Evolutionary conservation across 2,113 vertebrate species (phyloP).

Genomic region (Coturnix japonica): DNA sequence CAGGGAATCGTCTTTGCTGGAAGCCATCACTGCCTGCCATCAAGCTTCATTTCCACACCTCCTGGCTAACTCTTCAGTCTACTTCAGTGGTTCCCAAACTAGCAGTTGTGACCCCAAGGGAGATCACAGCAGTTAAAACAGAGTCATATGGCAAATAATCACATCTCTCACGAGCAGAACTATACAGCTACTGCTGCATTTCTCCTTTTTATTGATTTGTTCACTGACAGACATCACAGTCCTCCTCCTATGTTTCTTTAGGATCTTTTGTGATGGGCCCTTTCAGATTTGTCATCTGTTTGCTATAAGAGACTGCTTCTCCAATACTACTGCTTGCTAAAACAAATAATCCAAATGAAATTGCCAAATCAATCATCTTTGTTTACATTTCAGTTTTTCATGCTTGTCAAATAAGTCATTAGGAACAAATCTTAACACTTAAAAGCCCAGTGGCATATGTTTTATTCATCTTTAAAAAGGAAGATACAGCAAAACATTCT

Average conservation of each 20-base stretch:
- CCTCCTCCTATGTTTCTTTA: background rate
- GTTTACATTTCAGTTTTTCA: background rate
- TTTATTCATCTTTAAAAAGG: background rate
- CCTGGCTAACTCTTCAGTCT: background rate
- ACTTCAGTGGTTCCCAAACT: background rate
- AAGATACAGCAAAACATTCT: background rate
- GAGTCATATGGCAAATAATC: background rate
- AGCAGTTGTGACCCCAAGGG: background rate
- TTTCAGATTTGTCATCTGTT: background rate
- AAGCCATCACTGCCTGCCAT: background rate
- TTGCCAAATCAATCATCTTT: background rate
- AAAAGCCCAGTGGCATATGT: background rate
- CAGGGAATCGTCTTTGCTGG: background rate
- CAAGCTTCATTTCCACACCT: background rate
- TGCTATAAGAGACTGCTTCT: background rate
- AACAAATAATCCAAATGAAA: background rate
- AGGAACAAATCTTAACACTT: background rate
- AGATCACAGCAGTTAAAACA: background rate
- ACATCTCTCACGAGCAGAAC: background rate
- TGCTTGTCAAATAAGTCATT: background rate
- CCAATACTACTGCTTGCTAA: background rate
- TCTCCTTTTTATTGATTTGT: background rate
- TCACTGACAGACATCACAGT: background rate
- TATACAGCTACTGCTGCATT: background rate
- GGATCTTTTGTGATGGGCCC: background rate